Conservation (phyloP, 2,888 invertebrate genomes). For the Drosophila borborema region DNA sequence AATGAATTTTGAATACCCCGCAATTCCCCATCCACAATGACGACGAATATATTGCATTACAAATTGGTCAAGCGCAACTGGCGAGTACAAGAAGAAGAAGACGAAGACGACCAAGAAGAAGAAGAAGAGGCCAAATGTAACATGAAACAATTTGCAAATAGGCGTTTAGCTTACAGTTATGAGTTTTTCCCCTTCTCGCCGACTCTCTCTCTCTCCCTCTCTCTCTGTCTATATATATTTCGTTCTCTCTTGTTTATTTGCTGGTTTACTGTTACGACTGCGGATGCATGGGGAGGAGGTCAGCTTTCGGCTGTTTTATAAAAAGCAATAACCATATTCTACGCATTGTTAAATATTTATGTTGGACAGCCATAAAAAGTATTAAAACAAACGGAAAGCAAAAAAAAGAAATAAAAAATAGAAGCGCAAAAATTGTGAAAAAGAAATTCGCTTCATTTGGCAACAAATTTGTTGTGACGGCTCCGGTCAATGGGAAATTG, state of each 20-base stretch:
- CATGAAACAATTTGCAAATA: constrained; percentile 73
- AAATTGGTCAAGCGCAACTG: constrained; percentile 48
- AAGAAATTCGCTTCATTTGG: constrained; percentile 74
- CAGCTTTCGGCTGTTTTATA: constrained; percentile 30
- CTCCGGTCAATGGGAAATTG: constrained; percentile 51
- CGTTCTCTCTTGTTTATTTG: neutral
- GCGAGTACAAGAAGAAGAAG: neutral
- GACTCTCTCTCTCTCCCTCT: neutral
- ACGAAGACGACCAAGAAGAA: neutral
- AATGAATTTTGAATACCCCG: neutral
- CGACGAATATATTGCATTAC: neutral
- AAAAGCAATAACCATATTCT: constrained; percentile 59
- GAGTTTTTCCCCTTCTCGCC: neutral
- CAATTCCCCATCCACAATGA: neutral
- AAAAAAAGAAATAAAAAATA: neutral
- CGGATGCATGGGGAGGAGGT: neutral
- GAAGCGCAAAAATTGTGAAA: constrained; percentile 32
- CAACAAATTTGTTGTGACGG: constrained; percentile 76
- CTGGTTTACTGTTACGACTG: constrained; percentile 9
- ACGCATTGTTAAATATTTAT: constrained; percentile 65
- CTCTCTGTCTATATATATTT: neutral
- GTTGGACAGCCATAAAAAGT: constrained; percentile 52
- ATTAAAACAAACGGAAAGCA: constrained; percentile 35
- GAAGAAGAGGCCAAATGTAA: constrained; percentile 41
- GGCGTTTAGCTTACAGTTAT: constrained; percentile 61